These are phyloP conservation scores for Ophion slaviceki DNA, from an alignment of 2,888 invertebrate genomes.

Conservation along the genomic window DNA sequence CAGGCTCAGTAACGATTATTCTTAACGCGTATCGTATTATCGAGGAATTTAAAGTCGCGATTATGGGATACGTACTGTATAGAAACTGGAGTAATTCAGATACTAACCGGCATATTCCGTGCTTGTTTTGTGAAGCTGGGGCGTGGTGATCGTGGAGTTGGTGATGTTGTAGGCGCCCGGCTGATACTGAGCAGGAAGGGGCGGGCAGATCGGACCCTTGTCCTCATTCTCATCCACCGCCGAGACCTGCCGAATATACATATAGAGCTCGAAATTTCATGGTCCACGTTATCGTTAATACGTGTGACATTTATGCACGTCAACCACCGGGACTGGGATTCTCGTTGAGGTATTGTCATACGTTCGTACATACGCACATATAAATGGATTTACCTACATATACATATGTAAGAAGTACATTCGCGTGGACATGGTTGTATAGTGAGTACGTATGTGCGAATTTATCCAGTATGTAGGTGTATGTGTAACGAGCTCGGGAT, in stretches of 20 bases:
- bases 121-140: slow-evolving; percentile 80
- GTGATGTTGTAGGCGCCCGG: slow-evolving; percentile 78
- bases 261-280: slow-evolving; percentile 31
- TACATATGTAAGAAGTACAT: background rate
- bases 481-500: slow-evolving; percentile 24
- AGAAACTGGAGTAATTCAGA: slow-evolving; percentile 25
- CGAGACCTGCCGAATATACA: slow-evolving; percentile 78
- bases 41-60: background rate
- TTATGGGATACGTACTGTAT: background rate
- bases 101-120: slow-evolving; percentile 79
- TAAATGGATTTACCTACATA: background rate
- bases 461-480: background rate
- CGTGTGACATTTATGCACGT: slow-evolving; percentile 78
- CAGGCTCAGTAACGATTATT: background rate
- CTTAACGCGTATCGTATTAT: no score
- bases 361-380: slow-evolving; percentile 43
- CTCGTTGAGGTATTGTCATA: slow-evolving; percentile 51
- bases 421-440: background rate
- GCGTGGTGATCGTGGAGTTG: slow-evolving; percentile 73
- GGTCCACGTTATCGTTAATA: slow-evolving; percentile 78
- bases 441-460: background rate
- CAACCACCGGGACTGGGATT: slow-evolving; percentile 61
- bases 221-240: slow-evolving; percentile 79
- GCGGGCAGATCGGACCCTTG: slow-evolving; percentile 83
- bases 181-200: slow-evolving; percentile 81